Evolutionary conservation across 2,113 vertebrate genomes (phyloP).

Genomic region (Sapajus apella): DNA sequence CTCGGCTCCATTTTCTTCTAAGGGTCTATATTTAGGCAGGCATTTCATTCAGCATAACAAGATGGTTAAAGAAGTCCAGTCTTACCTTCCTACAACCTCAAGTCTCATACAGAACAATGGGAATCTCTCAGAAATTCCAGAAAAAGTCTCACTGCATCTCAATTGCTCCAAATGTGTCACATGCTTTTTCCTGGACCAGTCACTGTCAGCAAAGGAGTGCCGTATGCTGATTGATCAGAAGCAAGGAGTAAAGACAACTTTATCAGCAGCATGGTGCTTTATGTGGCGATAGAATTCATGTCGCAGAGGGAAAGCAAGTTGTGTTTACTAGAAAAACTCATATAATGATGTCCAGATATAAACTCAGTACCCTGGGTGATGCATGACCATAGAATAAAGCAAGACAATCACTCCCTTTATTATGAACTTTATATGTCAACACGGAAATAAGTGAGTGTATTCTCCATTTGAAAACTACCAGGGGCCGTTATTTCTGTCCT

Average conservation of each 20-base stretch:
- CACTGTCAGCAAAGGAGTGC: background rate
- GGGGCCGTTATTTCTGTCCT: background rate
- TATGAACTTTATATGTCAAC: background rate
- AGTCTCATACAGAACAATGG: background rate
- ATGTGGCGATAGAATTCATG: background rate
- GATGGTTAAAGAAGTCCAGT: background rate
- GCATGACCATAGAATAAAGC: background rate
- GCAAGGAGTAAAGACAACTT: background rate
- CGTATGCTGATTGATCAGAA: background rate
- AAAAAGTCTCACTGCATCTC: background rate
- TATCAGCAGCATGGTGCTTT: background rate
- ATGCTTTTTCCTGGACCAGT: background rate
- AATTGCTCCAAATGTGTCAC: background rate
- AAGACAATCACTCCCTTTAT: background rate
- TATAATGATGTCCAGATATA: background rate
- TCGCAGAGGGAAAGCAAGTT: background rate
- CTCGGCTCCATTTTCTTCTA: background rate
- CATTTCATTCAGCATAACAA: background rate
- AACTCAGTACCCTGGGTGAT: background rate
- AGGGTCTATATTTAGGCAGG: background rate
- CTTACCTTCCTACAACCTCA: background rate
- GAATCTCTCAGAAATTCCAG: background rate
- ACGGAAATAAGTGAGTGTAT: background rate
- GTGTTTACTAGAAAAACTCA: background rate
- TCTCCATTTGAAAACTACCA: background rate